Conservation (phyloP, 1,140 invertebrate species). For the Drosophila pruinosa region DNA sequence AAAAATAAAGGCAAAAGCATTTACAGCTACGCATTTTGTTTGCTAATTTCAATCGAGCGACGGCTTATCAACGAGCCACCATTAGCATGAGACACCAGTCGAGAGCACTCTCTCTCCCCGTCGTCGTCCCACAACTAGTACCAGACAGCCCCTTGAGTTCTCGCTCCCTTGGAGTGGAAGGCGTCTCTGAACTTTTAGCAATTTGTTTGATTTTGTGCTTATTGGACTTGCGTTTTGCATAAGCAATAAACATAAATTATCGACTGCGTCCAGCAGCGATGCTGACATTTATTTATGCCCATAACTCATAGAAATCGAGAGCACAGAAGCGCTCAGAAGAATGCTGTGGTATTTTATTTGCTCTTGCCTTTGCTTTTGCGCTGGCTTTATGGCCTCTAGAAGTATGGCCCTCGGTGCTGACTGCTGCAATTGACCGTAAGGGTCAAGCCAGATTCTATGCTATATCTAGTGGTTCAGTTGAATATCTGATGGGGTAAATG, state of each 20-base stretch:
- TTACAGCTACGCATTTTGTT: conserved; percentile 76
- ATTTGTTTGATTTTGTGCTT: conserved; percentile 78
- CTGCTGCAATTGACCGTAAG: neutral
- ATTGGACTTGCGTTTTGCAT: conserved; percentile 75
- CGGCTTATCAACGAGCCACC: conserved; percentile 70
- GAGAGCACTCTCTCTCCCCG: neutral
- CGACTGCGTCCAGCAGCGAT: conserved; percentile 25
- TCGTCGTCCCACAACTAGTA: conserved; percentile 24
- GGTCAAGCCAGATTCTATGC: neutral
- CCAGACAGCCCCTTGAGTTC: conserved; percentile 1
- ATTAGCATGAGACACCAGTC: conserved; percentile 47
- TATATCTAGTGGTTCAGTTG: neutral
- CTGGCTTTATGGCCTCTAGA: neutral
- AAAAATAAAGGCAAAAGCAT: conserved; percentile 52
- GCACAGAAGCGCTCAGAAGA: conserved; percentile 8
- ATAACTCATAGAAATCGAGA: conserved; percentile 56
- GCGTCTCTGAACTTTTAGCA: conserved; percentile 58
- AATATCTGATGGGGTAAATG: neutral
- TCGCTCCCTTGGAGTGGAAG: neutral
- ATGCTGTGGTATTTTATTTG: conserved; percentile 19
- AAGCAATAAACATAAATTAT: conserved; percentile 81
- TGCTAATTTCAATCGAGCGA: conserved; percentile 61
- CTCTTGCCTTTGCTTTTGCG: neutral
- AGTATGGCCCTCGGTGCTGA: no score
- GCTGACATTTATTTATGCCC: conserved; percentile 69